Conservation (phyloP, 2,113 vertebrate species). For the Rhagologus leucostigma region DNA sequence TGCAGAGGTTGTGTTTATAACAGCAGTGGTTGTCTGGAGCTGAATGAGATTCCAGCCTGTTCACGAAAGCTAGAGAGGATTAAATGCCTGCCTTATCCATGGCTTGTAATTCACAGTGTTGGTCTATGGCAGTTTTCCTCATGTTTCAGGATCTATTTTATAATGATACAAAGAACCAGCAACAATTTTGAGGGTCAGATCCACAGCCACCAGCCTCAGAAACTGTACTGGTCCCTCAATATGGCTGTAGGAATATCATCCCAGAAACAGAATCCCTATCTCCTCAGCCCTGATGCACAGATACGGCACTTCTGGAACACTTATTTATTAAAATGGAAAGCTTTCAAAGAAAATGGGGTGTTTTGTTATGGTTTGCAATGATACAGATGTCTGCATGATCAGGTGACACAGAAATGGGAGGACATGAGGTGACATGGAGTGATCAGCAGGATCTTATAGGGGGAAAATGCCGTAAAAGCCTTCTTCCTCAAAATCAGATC, state of each 20-base stretch:
- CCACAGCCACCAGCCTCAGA: background rate
- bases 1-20: background rate
- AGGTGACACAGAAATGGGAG: background rate
- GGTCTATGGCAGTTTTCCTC: background rate
- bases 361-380: background rate
- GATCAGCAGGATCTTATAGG: background rate
- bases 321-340: slow-evolving; percentile 42
- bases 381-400: background rate
- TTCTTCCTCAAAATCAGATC: background rate
- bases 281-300: background rate
- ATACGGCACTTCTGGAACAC: background rate
- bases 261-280: background rate
- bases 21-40: background rate
- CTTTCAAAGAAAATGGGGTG: background rate
- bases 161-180: background rate
- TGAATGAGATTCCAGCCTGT: background rate
- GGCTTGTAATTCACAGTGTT: background rate
- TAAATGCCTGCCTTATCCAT: background rate
- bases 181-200: background rate
- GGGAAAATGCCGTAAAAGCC: background rate
- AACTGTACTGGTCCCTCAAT: background rate
- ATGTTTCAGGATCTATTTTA: background rate
- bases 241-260: background rate
- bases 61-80: background rate
- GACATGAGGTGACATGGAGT: accelerated